These are phyloP conservation scores for Centrocercus urophasianus DNA, from an alignment of 2,113 vertebrate species.

Conservation along the genomic window DNA sequence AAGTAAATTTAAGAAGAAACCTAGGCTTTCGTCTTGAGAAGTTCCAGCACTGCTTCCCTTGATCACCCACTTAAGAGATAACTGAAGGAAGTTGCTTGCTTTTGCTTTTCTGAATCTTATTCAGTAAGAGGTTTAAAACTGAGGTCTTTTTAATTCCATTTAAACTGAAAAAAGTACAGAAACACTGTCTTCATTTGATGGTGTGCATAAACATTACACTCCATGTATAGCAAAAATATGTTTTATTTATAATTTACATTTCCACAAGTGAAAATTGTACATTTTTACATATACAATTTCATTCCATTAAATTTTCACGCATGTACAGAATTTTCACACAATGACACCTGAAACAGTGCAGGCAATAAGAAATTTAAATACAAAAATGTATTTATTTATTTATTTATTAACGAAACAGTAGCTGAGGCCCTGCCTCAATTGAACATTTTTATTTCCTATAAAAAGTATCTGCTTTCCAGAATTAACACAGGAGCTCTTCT, in stretches of 20 bases:
- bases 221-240: slow-evolving; percentile 97
- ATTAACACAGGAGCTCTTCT: slow-evolving; percentile 78
- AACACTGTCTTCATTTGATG: slow-evolving; percentile 80
- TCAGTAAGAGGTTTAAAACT: slow-evolving; percentile 51
- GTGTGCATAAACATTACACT: slow-evolving; percentile 92
- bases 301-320: slow-evolving; percentile 83
- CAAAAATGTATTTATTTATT: slow-evolving; percentile 99
- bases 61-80: slow-evolving; percentile 33
- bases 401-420: slow-evolving; percentile 91
- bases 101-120: slow-evolving; percentile 50
- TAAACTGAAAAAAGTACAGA: slow-evolving; percentile 80
- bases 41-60: slow-evolving; percentile 32
- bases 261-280: slow-evolving; percentile 86
- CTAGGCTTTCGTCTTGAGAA: slow-evolving; percentile 57
- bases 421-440: slow-evolving; percentile 86
- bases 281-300: slow-evolving; percentile 84
- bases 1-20: slow-evolving; percentile 43
- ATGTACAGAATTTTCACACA: slow-evolving; percentile 88
- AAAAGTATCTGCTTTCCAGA: slow-evolving; percentile 80
- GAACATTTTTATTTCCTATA: slow-evolving; percentile 85
- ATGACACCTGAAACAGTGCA: slow-evolving; percentile 90
- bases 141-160: slow-evolving; percentile 67
- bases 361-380: slow-evolving; percentile 92
- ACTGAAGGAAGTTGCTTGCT: slow-evolving; percentile 52
- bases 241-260: slow-evolving; percentile 99